Evolutionary conservation across 2,888 invertebrate genomes (phyloP).

Genomic region (Caenorhabditis zanzibari): DNA sequence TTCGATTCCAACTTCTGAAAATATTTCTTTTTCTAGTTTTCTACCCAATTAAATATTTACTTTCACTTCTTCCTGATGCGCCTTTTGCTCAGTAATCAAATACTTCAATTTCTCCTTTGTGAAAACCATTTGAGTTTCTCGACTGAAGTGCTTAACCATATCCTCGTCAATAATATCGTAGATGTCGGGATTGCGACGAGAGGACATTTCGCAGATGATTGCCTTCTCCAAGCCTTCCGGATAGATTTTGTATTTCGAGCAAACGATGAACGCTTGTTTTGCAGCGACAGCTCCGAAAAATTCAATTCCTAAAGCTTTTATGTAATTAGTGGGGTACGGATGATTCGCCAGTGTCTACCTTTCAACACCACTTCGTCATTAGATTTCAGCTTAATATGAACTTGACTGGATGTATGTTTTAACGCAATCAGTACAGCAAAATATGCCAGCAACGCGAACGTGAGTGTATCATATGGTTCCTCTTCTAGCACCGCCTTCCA

Average conservation of each 20-base stretch:
- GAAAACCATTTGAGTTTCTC: conserved; percentile 15
- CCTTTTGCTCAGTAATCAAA: conserved; percentile 1
- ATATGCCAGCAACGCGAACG: conserved; percentile 35
- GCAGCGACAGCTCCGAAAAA: conserved; percentile 1
- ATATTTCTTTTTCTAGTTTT: background rate
- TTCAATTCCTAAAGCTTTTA: conserved; percentile 17
- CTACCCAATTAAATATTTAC: background rate
- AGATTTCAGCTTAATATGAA: conserved; percentile 3
- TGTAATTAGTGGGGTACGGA: no score
- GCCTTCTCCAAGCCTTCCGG: conserved; percentile 30
- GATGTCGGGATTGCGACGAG: conserved; percentile 9
- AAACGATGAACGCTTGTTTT: conserved; percentile 33
- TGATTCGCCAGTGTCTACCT: background rate
- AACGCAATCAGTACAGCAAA: conserved; percentile 35
- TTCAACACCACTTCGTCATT: conserved; percentile 12
- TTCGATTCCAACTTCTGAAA: conserved; percentile 1
- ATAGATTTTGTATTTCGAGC: conserved; percentile 49
- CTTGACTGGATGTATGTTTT: conserved; percentile 29
- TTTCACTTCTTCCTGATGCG: background rate
- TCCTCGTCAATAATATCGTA: conserved; percentile 39
- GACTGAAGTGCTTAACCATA: conserved; percentile 24
- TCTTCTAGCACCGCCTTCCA: conserved; percentile 36
- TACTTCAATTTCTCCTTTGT: conserved; percentile 30
- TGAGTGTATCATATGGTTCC: conserved; percentile 28
- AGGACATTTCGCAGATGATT: conserved; percentile 8